Evolutionary conservation across 2,888 invertebrate species (phyloP), one percentile per base, ranked within the genome.

Genomic region (Epinotia ramella): DNA sequence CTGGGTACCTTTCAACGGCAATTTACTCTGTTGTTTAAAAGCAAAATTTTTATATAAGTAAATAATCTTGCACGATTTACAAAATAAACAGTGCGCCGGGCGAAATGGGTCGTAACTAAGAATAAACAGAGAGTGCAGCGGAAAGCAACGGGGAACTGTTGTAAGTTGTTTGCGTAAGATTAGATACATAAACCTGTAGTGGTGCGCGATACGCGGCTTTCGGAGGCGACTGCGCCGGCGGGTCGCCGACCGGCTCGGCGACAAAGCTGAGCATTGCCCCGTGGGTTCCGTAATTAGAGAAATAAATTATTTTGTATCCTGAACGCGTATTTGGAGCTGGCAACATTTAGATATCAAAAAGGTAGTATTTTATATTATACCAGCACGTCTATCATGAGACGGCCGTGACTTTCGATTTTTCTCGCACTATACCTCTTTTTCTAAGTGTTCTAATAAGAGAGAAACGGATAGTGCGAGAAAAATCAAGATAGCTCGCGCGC

Each of bases 101-200:
- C 81, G 81, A 86, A 89, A 87, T 87, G 83, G 88, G 85, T 86
- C 86, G 84, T 86, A 87, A 88, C 87, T 89, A 89, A 88, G 88
- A 89, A 90, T 88, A 88, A 88, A 87, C 87, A 83, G 84, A 79
- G 84, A 85, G 83, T 86, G 86, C 86, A 86, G 81, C 80, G 80
- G 79, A 80, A 82, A 81, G 82, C 80, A 83, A 81, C 78, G 81
- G 79, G 81, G 81, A 81, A 82, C 79, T 80, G 80, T 79, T 76
- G 71, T 76, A 76, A 82, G 84, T 83, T 88, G 88, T 90, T 89
- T 89, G 89, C 84, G 82, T 83, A 87, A 89, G 89, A 89, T 89
- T 88, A 88, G 88, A 87, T 87, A 86, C 84, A 83, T 86, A 87
- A 88, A 89, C 87, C 85, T 87, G 87, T 83, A 86, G 82, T 82